Evolutionary conservation across 64 coral and sea anemone genomes (phyloP).

Genomic region (Porites lutea): DNA sequence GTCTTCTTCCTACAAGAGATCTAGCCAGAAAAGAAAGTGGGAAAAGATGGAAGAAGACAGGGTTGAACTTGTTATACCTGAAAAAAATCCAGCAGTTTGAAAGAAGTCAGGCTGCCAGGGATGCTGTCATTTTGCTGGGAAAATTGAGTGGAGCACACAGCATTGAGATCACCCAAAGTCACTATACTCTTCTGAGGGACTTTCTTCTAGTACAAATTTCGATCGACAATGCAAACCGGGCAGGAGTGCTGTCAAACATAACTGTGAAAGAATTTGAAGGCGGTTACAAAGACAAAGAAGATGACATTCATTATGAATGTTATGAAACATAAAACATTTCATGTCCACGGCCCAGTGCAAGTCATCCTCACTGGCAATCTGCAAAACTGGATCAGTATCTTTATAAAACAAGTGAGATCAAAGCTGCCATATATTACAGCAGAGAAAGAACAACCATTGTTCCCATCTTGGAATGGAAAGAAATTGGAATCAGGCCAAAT

Average conservation of each 20-base stretch:
- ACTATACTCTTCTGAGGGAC: not conserved
- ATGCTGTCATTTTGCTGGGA: slow-evolving; percentile 59
- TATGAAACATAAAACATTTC: not conserved
- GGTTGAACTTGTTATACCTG: slow-evolving; percentile 2
- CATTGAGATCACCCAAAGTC: slow-evolving; percentile 30
- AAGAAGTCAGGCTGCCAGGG: slow-evolving; percentile 49
- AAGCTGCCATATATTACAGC: not conserved
- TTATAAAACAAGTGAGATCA: not conserved
- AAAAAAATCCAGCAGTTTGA: slow-evolving; percentile 52
- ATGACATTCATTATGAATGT: not conserved
- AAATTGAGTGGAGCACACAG: slow-evolving; percentile 12
- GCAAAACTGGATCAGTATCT: slow-evolving; percentile 13
- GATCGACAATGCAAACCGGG: slow-evolving; percentile 12
- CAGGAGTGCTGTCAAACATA: slow-evolving; percentile 1
- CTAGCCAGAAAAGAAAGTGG: slow-evolving; percentile 65
- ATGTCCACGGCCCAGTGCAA: not conserved
- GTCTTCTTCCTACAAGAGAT: slow-evolving; percentile 72
- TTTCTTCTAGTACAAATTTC: slow-evolving; percentile 1
- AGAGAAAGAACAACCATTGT: slow-evolving; percentile 36
- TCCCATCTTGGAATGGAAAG: slow-evolving; percentile 73
- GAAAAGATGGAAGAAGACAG: slow-evolving; percentile 69
- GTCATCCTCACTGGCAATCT: not conserved
- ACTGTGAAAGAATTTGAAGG: not conserved
- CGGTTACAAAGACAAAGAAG: slow-evolving; percentile 1
- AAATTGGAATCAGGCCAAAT: slow-evolving; percentile 67